phyloP scores from a whole-genome alignment of 2,113 vertebrate species.

The Epinephelus fuscoguttatus region DNA sequence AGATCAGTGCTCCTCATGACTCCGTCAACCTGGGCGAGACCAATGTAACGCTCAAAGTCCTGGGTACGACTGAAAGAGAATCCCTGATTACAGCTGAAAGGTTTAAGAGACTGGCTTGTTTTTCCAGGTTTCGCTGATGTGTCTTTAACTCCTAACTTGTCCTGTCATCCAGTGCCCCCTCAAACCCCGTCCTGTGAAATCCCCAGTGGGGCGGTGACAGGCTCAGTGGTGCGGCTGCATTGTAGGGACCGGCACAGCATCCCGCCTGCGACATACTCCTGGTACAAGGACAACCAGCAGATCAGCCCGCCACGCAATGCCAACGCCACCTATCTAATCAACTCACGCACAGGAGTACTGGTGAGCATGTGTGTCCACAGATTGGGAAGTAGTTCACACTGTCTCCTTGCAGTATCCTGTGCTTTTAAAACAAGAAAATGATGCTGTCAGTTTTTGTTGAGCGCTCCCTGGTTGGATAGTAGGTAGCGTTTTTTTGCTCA shows the following conservation, averaged over 20 bases:
- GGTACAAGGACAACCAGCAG: conserved; percentile 88
- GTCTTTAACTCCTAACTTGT: background rate
- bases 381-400: background rate
- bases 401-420: background rate
- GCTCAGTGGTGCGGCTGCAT: conserved; percentile 88
- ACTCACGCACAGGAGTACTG: conserved; percentile 88
- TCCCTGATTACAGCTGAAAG: rapidly evolving
- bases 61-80: conserved; percentile 82
- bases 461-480: background rate
- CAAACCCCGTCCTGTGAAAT: conserved; percentile 88
- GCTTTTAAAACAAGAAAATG: background rate
- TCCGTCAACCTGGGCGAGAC: conserved; percentile 87
- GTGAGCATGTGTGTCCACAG: conserved; percentile 76
- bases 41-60: conserved; percentile 89
- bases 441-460: background rate
- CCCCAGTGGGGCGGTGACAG: conserved; percentile 88
- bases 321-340: conserved; percentile 87
- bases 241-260: conserved; percentile 90
- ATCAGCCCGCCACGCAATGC: conserved; percentile 69
- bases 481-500: background rate
- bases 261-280: conserved; percentile 89
- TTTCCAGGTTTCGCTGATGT: background rate
- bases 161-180: conserved; percentile 84
- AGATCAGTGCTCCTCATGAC: conserved; percentile 90
- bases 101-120: background rate